phyloP scores from a whole-genome alignment of 2,888 invertebrate genomes.

The Acanthopleura granulata region DNA sequence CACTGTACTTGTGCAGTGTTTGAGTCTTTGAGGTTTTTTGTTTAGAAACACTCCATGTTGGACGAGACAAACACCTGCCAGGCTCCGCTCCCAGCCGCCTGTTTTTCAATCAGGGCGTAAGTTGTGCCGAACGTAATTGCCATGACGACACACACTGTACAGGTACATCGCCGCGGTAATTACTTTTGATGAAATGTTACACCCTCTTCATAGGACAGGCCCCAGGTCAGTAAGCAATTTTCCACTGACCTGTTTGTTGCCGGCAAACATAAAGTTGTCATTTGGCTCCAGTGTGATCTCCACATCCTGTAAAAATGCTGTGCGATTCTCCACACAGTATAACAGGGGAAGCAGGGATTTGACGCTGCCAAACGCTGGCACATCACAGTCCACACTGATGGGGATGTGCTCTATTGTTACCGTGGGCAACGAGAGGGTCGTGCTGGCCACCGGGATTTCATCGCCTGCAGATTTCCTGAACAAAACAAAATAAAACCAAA shows the following conservation, averaged over 20 bases:
- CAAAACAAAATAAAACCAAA: constrained; percentile 20
- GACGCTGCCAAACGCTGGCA: constrained; percentile 83
- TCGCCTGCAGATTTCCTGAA: constrained; percentile 42
- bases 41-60: no score
- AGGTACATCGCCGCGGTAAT: no score
- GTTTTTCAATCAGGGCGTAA: no score
- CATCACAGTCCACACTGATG: constrained; percentile 65
- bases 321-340: constrained; percentile 80
- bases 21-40: no score
- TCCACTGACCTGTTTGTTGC: constrained; percentile 84
- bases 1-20: no score
- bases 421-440: constrained; percentile 62
- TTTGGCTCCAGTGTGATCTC: constrained; percentile 83
- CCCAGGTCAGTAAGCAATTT: no score
- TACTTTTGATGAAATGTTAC: no score
- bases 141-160: no score
- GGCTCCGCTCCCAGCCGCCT: no score
- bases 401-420: constrained; percentile 67
- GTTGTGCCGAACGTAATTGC: no score
- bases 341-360: constrained; percentile 68
- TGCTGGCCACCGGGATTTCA: constrained; percentile 56
- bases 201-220: no score
- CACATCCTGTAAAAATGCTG: constrained; percentile 79
- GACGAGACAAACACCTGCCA: no score
- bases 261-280: constrained; percentile 95